Conservation (phyloP, 2,888 invertebrate genomes). For the Leucoma salicis region DNA sequence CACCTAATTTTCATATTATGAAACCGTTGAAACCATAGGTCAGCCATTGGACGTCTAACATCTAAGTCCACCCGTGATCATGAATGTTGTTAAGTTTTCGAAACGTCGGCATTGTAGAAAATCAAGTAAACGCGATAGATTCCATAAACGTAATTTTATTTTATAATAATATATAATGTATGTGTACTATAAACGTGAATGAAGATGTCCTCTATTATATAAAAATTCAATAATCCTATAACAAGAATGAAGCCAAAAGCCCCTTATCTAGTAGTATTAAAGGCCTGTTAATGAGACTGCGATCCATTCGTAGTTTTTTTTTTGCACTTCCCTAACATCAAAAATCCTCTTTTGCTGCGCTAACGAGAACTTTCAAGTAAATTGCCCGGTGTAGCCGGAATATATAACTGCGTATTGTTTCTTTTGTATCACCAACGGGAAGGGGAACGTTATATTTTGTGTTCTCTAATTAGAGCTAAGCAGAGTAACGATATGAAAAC, state of each 20-base stretch:
- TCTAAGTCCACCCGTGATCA: too few species aligned
- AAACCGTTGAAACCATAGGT: too few species aligned
- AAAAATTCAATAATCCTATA: too few species aligned
- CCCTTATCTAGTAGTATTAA: conserved; percentile 61
- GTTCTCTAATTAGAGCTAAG: conserved; percentile 51
- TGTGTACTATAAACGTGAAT: too few species aligned
- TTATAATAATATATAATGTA: too few species aligned
- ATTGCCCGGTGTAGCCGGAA: conserved; percentile 69
- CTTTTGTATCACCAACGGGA: conserved; percentile 53
- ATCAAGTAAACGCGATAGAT: too few species aligned
- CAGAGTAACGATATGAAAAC: conserved; percentile 47
- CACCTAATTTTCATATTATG: too few species aligned
- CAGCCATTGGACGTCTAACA: too few species aligned
- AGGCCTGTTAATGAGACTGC: conserved; percentile 73
- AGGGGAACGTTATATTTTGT: conserved; percentile 59
- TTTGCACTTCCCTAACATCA: conserved; percentile 70
- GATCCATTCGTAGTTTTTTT: conserved; percentile 69
- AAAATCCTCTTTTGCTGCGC: conserved; percentile 74
- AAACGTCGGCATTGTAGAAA: too few species aligned
- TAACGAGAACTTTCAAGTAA: conserved; percentile 77
- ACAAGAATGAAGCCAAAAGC: conserved; percentile 39
- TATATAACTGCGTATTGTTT: conserved; percentile 77
- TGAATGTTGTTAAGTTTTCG: too few species aligned
- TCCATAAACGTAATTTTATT: too few species aligned
- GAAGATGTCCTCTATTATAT: too few species aligned